Evolutionary conservation across 2,888 invertebrate species (phyloP).

Genomic region (Hyposoter dolosus): DNA sequence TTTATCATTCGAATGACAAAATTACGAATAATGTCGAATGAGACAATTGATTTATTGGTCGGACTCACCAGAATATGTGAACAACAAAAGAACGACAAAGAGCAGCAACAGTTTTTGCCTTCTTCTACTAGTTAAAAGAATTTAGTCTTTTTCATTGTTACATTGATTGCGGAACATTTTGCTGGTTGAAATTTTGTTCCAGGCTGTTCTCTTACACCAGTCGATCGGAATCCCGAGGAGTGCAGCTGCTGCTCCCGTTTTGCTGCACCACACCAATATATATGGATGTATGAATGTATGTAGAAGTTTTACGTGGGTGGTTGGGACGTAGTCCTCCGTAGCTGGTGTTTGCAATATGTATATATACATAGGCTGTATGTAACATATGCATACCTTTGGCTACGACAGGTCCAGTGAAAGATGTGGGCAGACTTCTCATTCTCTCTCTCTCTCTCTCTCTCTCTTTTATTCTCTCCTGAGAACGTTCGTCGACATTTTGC

Average conservation of each 20-base stretch:
- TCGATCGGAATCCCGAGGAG: constrained; percentile 55
- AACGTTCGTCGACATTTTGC: constrained; percentile 51
- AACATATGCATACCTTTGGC: constrained; percentile 35
- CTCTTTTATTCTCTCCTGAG: constrained; percentile 26
- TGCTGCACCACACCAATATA: constrained; percentile 17
- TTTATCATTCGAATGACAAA: neutral
- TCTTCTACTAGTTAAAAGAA: no score
- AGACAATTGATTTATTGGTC: neutral
- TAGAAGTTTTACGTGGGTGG: constrained; percentile 54
- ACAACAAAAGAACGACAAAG: neutral
- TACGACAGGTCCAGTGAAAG: constrained; percentile 76
- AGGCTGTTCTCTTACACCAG: constrained; percentile 11
- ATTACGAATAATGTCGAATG: neutral
- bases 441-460: constrained; percentile 23
- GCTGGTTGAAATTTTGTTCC: constrained; percentile 1
- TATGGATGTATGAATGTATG: neutral
- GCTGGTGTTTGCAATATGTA: constrained; percentile 37
- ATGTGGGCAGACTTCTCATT: constrained; percentile 75
- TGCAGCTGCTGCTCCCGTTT: constrained; percentile 61
- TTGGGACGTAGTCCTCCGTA: constrained; percentile 27
- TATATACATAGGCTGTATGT: constrained; percentile 3
- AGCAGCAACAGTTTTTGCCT: neutral
- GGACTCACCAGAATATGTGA: neutral
- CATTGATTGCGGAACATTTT: neutral
- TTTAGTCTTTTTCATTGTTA: neutral